Evolutionary conservation across 2,113 vertebrate genomes (phyloP), one percentile per base, ranked within the genome.

Genomic region (Galemys pyrenaicus): DNA sequence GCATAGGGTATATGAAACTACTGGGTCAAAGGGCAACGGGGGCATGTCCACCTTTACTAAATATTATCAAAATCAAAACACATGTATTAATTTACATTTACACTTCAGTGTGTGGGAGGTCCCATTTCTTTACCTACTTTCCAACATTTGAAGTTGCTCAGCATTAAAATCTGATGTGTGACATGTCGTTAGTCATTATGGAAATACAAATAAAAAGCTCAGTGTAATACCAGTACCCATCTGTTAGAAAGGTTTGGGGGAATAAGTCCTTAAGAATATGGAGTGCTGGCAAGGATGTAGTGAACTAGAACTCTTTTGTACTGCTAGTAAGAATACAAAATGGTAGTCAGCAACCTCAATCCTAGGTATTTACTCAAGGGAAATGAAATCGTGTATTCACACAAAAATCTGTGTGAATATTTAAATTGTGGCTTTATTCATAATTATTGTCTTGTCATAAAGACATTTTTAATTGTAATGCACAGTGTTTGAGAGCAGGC

Each of bases 381-480:
- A 68, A 41, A 11, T 26, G 19, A 86, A 86, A 86, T 62, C 20
- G 74, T 32, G n/a, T 46, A 7, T 62, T 5, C 32, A 81, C 10
- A 16, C 11, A 28, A 60, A 93, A 74, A 64, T 9, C 20, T 28
- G 35, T 56, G 54, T 58, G 41, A 35, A 6, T 80, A 80, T 74
- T 24, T 67, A 67, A n/a, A n/a, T 22, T 74, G n/a, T 74, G 58
- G 20, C 54, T 88, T 74, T 71, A 65, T 20, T 58, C 39, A 73
- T 32, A 67, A 67, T 67, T 67, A 67, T 46, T 37, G 22, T 56
- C 68, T 64, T 51, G 8, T 30, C 56, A 77, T 67, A 67, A 44
- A 79, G 9, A 93, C 58, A 39, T 71, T 79, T 84, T 84, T 11
- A 30, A 89, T 65, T 91, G 84, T 44, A 67, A 75, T 67, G 60